Evolutionary conservation across 2,797 vertebrate genomes (phyloP).

Genomic region (Mus caroli): DNA sequence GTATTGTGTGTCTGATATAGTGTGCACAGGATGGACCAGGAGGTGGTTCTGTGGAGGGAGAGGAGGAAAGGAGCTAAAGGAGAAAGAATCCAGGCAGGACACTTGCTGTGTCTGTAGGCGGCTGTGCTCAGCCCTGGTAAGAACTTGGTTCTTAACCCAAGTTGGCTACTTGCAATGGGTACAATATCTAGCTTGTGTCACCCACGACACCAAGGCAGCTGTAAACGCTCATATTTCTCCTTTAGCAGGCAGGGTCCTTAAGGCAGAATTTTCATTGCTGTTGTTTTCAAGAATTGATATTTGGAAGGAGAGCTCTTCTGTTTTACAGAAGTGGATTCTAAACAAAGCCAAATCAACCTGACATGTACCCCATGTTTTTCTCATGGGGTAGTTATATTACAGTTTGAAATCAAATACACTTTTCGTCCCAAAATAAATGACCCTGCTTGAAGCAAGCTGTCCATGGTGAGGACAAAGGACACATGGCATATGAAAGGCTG

Average conservation of each 20-base stretch:
- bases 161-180: background rate
- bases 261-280: background rate
- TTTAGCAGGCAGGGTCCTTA: background rate
- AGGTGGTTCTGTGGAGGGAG: background rate
- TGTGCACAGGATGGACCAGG: background rate
- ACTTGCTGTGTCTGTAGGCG: background rate
- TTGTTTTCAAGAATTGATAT: background rate
- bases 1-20: background rate
- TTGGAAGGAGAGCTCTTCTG: slow-evolving; percentile 53
- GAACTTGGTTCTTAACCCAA: background rate
- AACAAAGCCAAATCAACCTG: slow-evolving; percentile 7
- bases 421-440: slow-evolving; percentile 53
- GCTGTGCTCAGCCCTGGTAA: background rate
- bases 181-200: background rate
- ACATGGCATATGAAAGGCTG: slow-evolving; percentile 24
- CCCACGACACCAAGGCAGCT: background rate
- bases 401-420: slow-evolving; percentile 55
- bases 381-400: background rate
- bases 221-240: background rate
- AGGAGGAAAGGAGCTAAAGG: background rate
- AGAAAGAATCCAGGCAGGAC: background rate
- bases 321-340: slow-evolving; percentile 49
- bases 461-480: slow-evolving; percentile 23
- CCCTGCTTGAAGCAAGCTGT: slow-evolving; percentile 58
- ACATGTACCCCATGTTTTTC: slow-evolving; percentile 51